These are phyloP conservation scores for Drosophila watanabei DNA, from an alignment of 1,140 invertebrate genomes.

Conservation along the genomic window DNA sequence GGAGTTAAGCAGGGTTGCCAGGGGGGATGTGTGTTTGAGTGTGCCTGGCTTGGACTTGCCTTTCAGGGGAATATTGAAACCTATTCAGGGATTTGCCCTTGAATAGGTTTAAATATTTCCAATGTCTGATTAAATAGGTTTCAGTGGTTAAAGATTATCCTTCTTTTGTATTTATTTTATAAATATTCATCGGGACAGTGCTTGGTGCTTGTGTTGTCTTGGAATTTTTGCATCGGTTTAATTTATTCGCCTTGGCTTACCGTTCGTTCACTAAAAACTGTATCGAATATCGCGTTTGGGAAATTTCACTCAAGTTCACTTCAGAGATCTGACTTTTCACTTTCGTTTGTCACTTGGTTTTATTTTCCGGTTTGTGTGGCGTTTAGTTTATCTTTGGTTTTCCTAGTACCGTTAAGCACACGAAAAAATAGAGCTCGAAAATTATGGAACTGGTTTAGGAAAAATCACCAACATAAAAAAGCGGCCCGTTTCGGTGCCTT, in stretches of 20 bases:
- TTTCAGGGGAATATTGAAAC: background rate
- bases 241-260: constrained; percentile 55
- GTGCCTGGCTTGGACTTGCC: background rate
- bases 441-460: constrained; percentile 62
- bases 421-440: constrained; percentile 14
- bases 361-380: constrained; percentile 47
- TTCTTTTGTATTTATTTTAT: background rate
- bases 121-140: background rate
- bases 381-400: constrained; percentile 44
- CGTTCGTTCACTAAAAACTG: constrained; percentile 14
- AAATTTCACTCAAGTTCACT: constrained; percentile 22
- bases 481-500: constrained; percentile 13
- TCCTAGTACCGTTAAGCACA: constrained; percentile 69
- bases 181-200: constrained; percentile 27
- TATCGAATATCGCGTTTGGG: background rate
- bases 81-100: background rate
- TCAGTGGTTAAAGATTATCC: background rate
- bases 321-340: constrained; percentile 29
- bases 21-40: constrained; percentile 36
- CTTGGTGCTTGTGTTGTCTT: constrained; percentile 35
- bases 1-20: background rate
- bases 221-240: constrained; percentile 8
- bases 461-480: constrained; percentile 58
- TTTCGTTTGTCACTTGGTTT: constrained; percentile 58
- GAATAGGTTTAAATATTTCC: background rate